Conservation (phyloP, 2,888 invertebrate genomes). For the Pyrrhia umbra region DNA sequence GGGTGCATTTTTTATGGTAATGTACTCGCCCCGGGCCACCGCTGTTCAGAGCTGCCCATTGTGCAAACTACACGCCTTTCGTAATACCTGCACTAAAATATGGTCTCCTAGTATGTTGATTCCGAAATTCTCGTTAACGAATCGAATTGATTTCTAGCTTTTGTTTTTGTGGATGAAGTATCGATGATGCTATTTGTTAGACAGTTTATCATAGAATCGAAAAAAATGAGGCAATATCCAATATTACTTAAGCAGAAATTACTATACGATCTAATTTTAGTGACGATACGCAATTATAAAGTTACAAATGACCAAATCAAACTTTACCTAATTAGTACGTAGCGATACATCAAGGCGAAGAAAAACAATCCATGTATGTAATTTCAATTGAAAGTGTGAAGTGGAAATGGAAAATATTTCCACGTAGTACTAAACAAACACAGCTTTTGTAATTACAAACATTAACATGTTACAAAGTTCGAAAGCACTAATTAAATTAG, state of each 20-base stretch:
- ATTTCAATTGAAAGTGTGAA: background rate
- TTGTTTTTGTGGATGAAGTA: no score
- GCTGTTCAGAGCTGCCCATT: constrained; percentile 39
- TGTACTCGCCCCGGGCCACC: constrained; percentile 46
- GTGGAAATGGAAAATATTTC: no score
- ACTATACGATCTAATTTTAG: no score
- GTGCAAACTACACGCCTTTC: constrained; percentile 32
- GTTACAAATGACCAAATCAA: background rate
- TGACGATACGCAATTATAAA: background rate
- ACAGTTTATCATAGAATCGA: no score
- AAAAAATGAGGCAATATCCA: no score
- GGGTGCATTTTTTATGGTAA: constrained; percentile 65
- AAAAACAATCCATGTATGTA: background rate
- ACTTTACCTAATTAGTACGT: background rate
- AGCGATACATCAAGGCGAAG: background rate
- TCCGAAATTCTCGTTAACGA: background rate
- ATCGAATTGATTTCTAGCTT: no score
- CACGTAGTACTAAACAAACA: background rate
- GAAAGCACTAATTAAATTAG: constrained; percentile 5
- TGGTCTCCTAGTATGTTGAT: constrained; percentile 26
- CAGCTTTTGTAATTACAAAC: no score
- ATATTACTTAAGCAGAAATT: no score
- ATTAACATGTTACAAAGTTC: background rate
- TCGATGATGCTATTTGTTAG: no score
- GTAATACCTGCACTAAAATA: constrained; percentile 27